Evolutionary conservation across 2,113 vertebrate genomes (phyloP), one percentile per base, ranked within the genome.

Genomic region (Machaerirhynchus nigripectus): DNA sequence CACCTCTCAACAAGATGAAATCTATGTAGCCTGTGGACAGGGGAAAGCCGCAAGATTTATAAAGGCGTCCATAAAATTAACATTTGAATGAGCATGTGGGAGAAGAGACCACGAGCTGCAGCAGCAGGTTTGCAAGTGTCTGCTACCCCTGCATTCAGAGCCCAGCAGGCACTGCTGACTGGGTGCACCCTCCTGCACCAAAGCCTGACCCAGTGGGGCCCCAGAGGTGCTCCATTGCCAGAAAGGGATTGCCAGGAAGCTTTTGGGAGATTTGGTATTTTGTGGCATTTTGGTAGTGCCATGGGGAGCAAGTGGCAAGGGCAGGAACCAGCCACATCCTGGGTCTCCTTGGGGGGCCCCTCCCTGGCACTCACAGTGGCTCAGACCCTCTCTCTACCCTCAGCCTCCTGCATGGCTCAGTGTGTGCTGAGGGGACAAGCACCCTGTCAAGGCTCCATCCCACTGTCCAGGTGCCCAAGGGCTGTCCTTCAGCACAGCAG

Each of bases 1-100:
- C 97, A 97, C 95, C 93, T 97, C 96, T 98, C 97, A 97, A 93
- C 94, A 96, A 97, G 95, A 97, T 92, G 96, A 97, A 97, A 98
- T 96, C 97, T 92, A 60, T 57, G 91, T 93, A 88, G 95, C 83
- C 8, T 20, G 11, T n/a, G 46, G 91, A 93, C 49, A 87, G 87
- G 68, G 59, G 76, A 93, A 63, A 94, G 94, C 92, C 28, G 4
- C 88, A 96, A 97, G 97, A 97, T 97, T 98, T 96, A 97, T 97
- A 97, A 96, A 96, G 95, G 92, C 37, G 15, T 91, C 87, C 71
- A 89, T 93, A 97, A 97, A 97, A 97, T 97, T 97, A 97, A 95
- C 97, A 94, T 97, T 94, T 95, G 96, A 96, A 94, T 50, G 76
- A 97, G 86, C 60, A 61, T 11, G 21, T 56, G 50, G 67, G 61